Conservation (phyloP, 92 coral and sea anemone species). For the Zoanthus sansibaricus region DNA sequence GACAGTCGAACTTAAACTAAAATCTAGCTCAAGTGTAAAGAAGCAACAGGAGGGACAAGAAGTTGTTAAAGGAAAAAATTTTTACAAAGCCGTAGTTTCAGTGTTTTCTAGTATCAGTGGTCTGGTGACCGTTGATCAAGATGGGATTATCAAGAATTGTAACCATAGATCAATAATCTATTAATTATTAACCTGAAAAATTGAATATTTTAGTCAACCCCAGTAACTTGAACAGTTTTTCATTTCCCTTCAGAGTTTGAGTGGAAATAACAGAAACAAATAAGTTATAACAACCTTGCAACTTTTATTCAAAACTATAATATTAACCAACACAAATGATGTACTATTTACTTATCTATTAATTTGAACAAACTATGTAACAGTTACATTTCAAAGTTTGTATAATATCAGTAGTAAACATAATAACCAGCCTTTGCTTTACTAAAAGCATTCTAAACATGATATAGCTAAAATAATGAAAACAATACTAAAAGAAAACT, state of each 20-base stretch:
- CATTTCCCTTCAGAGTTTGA: too few relatives aligned
- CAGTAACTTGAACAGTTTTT: too few relatives aligned
- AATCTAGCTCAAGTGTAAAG: conserved; percentile 66
- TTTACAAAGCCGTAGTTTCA: conserved; percentile 85
- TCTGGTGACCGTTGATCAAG: conserved; percentile 81
- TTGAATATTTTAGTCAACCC: not conserved
- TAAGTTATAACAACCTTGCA: not conserved
- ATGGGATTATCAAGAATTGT: conserved; percentile 85
- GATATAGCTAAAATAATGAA: too few relatives aligned
- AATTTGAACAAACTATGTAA: too few relatives aligned
- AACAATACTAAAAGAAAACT: too few relatives aligned
- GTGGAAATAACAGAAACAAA: not conserved
- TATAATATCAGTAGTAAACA: too few relatives aligned
- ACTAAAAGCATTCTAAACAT: not conserved
- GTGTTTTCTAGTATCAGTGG: conserved; percentile 97
- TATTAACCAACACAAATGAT: too few relatives aligned
- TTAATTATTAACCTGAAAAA: not conserved
- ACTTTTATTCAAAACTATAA: not conserved
- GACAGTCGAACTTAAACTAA: conserved; percentile 80
- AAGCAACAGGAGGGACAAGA: conserved; percentile 56
- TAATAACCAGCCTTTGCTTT: not conserved
- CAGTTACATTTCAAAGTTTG: too few relatives aligned
- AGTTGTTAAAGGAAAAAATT: conserved; percentile 49
- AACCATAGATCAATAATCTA: conserved; percentile 57
- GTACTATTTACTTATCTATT: too few relatives aligned